Evolutionary conservation across 2,888 invertebrate species (phyloP).

Genomic region (Rhagium mordax): DNA sequence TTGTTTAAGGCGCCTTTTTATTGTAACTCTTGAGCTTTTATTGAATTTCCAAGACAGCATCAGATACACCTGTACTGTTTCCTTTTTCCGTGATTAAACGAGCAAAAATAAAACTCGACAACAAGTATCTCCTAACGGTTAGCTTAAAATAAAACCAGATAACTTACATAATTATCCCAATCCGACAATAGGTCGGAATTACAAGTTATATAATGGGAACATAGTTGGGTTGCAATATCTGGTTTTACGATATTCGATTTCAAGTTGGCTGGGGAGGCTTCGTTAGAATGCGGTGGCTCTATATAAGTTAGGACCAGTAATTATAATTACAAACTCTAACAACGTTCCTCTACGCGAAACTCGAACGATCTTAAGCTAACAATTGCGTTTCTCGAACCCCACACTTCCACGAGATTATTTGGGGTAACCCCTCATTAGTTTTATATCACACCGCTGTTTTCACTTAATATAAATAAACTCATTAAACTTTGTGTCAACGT

Average conservation of each 20-base stretch:
- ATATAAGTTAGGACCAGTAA: conserved; percentile 61
- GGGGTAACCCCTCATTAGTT: conserved; percentile 28
- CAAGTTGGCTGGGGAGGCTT: conserved; percentile 50
- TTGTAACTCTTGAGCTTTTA: too few relatives aligned
- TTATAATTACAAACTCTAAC: conserved; percentile 61
- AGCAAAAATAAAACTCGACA: not conserved
- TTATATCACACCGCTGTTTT: conserved; percentile 23
- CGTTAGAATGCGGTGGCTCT: conserved; percentile 54
- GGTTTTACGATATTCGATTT: conserved; percentile 59
- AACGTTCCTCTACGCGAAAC: conserved; percentile 38
- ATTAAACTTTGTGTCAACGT: conserved; percentile 28
- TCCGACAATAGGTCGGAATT: conserved; percentile 38
- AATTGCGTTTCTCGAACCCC: conserved; percentile 29
- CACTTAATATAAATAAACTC: conserved; percentile 18
- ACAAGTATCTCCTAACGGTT: not conserved
- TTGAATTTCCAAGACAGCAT: too few relatives aligned
- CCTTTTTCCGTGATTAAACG: not conserved
- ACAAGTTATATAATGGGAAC: conserved; percentile 50
- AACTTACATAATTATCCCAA: conserved; percentile 34
- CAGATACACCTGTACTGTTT: too few relatives aligned
- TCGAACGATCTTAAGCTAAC: conserved; percentile 40
- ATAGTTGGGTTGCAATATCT: conserved; percentile 58
- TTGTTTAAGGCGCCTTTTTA: too few relatives aligned
- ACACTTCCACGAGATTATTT: conserved; percentile 14
- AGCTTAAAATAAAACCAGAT: not conserved